These are phyloP conservation scores for Aphodius granarius DNA, from an alignment of 2,888 invertebrate species.

Conservation along the genomic window DNA sequence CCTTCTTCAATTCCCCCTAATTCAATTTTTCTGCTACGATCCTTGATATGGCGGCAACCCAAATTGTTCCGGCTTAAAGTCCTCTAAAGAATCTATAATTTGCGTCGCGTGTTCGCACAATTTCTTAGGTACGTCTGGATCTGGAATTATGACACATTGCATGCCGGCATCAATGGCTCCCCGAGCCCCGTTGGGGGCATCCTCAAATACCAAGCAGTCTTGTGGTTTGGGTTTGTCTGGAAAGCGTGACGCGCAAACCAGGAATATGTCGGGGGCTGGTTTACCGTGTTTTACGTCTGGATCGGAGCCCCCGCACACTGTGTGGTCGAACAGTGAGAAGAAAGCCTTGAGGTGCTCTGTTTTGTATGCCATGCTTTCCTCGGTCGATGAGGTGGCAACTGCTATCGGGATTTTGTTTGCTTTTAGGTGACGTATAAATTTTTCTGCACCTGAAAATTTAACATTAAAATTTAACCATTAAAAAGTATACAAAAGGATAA, in stretches of 20 bases:
- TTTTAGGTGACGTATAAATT: constrained; percentile 63
- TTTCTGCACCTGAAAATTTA: constrained; percentile 57
- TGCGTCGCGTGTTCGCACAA: constrained; percentile 55
- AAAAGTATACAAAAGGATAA: too few species aligned
- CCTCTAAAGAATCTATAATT: constrained; percentile 58
- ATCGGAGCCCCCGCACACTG: constrained; percentile 63
- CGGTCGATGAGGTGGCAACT: constrained; percentile 68
- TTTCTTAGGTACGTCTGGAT: constrained; percentile 50
- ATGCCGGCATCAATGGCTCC: constrained; percentile 63
- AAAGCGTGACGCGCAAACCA: constrained; percentile 64
- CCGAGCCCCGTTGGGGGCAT: constrained; percentile 66
- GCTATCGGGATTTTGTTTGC: constrained; percentile 66
- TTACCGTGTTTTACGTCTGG: constrained; percentile 70
- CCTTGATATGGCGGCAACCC: constrained; percentile 56
- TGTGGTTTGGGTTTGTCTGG: constrained; percentile 55
- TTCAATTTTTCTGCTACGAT: neutral
- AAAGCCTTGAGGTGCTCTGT: constrained; percentile 56
- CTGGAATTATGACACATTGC: constrained; percentile 64
- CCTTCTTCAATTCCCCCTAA: neutral
- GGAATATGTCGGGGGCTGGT: constrained; percentile 71
- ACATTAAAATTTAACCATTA: too few species aligned
- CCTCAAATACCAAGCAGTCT: constrained; percentile 66
- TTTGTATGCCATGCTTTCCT: constrained; percentile 60
- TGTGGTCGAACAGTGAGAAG: constrained; percentile 59
- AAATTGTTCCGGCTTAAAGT: constrained; percentile 65